Conservation (phyloP, 1,140 invertebrate species). For the Drusus annulatus region DNA sequence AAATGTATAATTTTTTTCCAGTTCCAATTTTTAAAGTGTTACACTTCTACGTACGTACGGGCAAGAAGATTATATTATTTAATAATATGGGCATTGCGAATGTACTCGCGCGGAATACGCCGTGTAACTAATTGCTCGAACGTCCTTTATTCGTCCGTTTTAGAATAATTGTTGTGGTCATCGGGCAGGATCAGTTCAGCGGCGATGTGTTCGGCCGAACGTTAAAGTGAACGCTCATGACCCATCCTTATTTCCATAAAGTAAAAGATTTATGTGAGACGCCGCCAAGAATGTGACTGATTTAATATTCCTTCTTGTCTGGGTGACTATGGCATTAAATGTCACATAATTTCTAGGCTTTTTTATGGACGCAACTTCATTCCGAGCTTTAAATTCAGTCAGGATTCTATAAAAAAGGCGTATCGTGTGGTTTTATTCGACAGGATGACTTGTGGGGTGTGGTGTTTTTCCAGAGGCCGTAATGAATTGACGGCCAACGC, state of each 20-base stretch:
- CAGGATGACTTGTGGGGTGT: conserved; percentile 45
- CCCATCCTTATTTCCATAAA: conserved; percentile 50
- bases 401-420: conserved; percentile 37
- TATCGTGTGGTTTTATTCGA: conserved; percentile 48
- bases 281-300: conserved; percentile 45
- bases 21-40: too few relatives aligned
- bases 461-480: neutral
- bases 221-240: conserved; percentile 44
- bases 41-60: too few relatives aligned
- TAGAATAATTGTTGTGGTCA: too few relatives aligned
- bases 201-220: neutral
- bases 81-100: too few relatives aligned
- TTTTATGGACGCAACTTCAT: conserved; percentile 35
- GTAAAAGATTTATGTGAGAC: conserved; percentile 52
- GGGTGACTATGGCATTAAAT: conserved; percentile 51
- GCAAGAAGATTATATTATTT: too few relatives aligned
- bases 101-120: too few relatives aligned
- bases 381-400: conserved; percentile 48
- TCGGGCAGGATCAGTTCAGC: too few relatives aligned
- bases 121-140: too few relatives aligned
- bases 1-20: too few relatives aligned
- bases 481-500: conserved; percentile 5
- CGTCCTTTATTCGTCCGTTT: too few relatives aligned
- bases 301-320: conserved; percentile 49
- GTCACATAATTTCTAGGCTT: conserved; percentile 55